Conservation (phyloP, 2,113 vertebrate species). For the Patagioenas fasciata region DNA sequence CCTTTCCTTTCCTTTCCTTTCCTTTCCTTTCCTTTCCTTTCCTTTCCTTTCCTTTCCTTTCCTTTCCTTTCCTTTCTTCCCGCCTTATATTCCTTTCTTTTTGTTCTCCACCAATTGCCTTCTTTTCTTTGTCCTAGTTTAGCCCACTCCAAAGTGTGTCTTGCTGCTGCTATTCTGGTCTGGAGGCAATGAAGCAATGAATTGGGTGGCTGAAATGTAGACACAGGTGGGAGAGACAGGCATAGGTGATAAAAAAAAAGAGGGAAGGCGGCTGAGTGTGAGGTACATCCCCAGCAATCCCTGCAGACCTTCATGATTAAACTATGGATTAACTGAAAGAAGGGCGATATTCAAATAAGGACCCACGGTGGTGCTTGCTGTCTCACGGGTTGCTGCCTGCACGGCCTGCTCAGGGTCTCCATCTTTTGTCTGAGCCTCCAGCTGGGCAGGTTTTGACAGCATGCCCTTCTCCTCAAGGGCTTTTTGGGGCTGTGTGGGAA, state of each 20-base stretch:
- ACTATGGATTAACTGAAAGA: not conserved
- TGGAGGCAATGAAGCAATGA: not conserved
- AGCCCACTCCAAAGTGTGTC: not conserved
- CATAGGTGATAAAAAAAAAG: not conserved
- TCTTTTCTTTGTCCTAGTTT: conserved; percentile 16
- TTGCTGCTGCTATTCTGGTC: not conserved
- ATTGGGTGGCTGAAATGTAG: not conserved
- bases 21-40: no score
- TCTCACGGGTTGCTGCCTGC: not conserved
- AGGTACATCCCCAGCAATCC: not conserved
- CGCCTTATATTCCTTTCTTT: not conserved
- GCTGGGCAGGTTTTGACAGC: not conserved
- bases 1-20: no score
- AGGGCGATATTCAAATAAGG: not conserved
- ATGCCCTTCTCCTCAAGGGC: not conserved
- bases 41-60: no score
- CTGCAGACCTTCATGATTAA: not conserved
- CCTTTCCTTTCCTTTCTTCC: no score
- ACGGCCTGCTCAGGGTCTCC: not conserved
- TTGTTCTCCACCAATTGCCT: not conserved
- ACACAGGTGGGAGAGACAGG: not conserved
- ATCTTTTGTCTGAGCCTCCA: not conserved
- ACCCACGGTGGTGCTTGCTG: not conserved
- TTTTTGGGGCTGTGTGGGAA: not conserved
- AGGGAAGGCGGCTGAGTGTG: not conserved